phyloP scores from a whole-genome alignment of 2,113 vertebrate species.

The Junco hyemalis region DNA sequence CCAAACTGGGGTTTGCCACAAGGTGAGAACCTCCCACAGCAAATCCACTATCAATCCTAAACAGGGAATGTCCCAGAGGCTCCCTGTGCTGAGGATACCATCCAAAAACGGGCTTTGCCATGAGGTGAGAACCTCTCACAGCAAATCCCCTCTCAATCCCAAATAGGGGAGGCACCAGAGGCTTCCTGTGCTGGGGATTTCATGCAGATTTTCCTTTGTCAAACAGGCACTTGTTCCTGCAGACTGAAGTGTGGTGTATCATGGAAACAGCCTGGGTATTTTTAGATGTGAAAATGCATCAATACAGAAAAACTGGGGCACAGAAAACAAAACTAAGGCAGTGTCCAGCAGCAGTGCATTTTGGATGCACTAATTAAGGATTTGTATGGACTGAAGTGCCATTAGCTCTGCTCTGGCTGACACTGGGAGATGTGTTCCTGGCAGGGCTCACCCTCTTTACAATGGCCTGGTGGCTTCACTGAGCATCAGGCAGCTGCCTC shows the following conservation, averaged over 20 bases:
- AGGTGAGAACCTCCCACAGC: background rate
- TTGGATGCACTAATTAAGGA: background rate
- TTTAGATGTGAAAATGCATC: conserved; percentile 26
- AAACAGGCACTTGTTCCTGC: background rate
- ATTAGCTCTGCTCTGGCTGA: background rate
- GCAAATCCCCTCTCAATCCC: too few relatives aligned
- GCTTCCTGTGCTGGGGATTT: background rate
- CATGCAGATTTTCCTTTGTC: background rate
- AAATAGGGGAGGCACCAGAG: too few relatives aligned
- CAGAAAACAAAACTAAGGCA: background rate
- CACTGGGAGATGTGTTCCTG: background rate
- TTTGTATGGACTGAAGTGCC: background rate
- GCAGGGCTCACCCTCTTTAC: background rate
- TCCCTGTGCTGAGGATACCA: background rate
- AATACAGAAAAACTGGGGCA: background rate
- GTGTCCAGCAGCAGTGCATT: background rate
- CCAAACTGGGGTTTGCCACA: accelerated
- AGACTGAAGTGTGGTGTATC: background rate
- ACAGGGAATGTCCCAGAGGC: background rate
- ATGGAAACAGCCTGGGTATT: conserved; percentile 5
- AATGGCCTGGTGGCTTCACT: background rate
- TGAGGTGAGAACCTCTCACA: too few relatives aligned
- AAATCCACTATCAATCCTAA: background rate
- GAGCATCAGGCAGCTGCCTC: background rate
- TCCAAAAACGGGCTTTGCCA: too few relatives aligned